These are phyloP conservation scores for Tachysurus fulvidraco DNA, from an alignment of 2,113 vertebrate genomes.

Conservation along the genomic window DNA sequence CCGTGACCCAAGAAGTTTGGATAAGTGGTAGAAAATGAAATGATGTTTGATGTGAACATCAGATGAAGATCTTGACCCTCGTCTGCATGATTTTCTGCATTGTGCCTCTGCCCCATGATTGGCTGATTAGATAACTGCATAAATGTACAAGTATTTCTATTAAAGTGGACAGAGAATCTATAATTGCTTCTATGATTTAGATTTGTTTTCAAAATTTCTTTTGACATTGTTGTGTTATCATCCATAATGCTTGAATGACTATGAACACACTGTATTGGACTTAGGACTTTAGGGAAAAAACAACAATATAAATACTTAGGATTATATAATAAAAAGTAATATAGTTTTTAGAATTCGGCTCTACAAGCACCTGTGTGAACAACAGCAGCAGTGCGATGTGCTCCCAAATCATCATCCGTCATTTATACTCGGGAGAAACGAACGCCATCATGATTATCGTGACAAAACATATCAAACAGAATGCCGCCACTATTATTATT, in stretches of 20 bases:
- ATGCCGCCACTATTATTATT: background rate
- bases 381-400: background rate
- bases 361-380: background rate
- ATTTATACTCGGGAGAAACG: background rate
- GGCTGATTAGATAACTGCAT: too few relatives aligned
- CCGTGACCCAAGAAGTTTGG: too few relatives aligned
- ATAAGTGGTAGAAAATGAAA: too few relatives aligned
- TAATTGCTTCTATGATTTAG: background rate
- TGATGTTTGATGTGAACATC: too few relatives aligned
- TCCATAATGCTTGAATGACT: background rate
- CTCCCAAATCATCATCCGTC: background rate
- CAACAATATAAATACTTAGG: too few relatives aligned
- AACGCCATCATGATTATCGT: background rate
- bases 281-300: background rate
- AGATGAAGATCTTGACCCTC: too few relatives aligned
- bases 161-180: background rate
- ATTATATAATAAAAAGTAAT: too few relatives aligned
- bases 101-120: too few relatives aligned
- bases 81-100: too few relatives aligned
- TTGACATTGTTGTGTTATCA: background rate
- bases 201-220: background rate
- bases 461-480: constrained; percentile 3
- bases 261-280: background rate
- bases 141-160: too few relatives aligned
- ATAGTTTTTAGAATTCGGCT: background rate